Base-by-base conservation (phyloP, 2,113 vertebrate genomes). In the Tringa solitaria region DNA sequence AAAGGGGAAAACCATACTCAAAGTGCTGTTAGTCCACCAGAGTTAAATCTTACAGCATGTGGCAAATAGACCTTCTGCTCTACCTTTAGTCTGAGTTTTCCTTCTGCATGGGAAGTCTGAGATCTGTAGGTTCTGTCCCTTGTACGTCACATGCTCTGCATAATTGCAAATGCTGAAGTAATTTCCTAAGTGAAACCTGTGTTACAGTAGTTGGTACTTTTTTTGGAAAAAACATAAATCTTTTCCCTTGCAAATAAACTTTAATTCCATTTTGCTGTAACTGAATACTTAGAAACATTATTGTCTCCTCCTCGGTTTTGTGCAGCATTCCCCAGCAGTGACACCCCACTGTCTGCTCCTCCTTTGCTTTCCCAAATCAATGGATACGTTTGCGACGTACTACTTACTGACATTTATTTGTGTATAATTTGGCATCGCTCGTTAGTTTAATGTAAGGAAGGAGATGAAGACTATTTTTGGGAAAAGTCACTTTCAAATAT, bases 301-400 rank as follows among this genome's bases (percentile, higher is more conserved):
- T 3, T 32, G 16, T 35, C 45, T 84, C 39, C 33, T 32, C 27
- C 15, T 72, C 10, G 3, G 21, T 50, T 87, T 78, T 75, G 48
- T 84, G 1, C 1, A 0, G 1, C 0, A 0, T 78, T 53, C 15
- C 57, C 64, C 12, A 50, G 51, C 67, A 32, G 6, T 32, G 35
- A 33, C n/a, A 41, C 8, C 14, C 11, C 8, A 4, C 10, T 57
- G 6, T 39, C 32, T 4, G 3, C 18, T 63, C 39, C 35, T 75
- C 27, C 24, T 67, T 72, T 68, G 27, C 61, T 6, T 79, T 68
- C 61, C 19, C 54, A 43, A 88, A 77, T 39, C 17, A 74, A 27
- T 28, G 7, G 16, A 32, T 54, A 30, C 2, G 27, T 84, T 77
- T 67, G n/a, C 23, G 60, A 8, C 1, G 0, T n/a, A 39, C 21